phyloP scores from a whole-genome alignment of 1,140 invertebrate species.

The Dendroctonus valens region DNA sequence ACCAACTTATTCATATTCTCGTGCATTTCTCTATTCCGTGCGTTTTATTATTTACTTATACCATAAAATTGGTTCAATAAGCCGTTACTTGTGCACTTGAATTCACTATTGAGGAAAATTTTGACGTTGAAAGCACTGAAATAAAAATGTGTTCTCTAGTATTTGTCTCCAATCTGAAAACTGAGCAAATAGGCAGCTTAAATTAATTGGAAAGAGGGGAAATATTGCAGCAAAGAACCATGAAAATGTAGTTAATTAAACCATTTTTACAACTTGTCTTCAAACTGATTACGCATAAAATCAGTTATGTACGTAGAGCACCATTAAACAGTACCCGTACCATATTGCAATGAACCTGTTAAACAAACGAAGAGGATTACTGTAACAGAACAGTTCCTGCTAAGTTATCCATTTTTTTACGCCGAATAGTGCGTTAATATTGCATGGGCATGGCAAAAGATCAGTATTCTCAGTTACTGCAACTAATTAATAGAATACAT shows the following conservation, averaged over 20 bases:
- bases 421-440: constrained; percentile 7
- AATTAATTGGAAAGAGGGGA: no score
- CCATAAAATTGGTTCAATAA: constrained; percentile 28
- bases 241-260: no score
- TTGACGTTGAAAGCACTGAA: no score
- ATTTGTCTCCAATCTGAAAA: no score
- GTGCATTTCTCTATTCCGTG: constrained; percentile 20
- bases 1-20: constrained; percentile 25
- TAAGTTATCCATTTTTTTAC: constrained; percentile 17
- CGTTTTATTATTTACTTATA: constrained; percentile 29
- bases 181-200: no score
- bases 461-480: constrained; percentile 1
- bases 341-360: constrained; percentile 8
- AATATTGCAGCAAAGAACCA: no score
- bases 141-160: no score
- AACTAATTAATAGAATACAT: no score
- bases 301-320: neutral
- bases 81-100: constrained; percentile 1
- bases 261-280: no score
- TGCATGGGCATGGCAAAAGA: constrained; percentile 10
- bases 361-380: constrained; percentile 6
- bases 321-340: constrained; percentile 13
- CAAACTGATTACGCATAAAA: no score
- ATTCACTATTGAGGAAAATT: no score
- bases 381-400: constrained; percentile 16